phyloP scores from a whole-genome alignment of 2,797 vertebrate species.

The Nasua narica region DNA sequence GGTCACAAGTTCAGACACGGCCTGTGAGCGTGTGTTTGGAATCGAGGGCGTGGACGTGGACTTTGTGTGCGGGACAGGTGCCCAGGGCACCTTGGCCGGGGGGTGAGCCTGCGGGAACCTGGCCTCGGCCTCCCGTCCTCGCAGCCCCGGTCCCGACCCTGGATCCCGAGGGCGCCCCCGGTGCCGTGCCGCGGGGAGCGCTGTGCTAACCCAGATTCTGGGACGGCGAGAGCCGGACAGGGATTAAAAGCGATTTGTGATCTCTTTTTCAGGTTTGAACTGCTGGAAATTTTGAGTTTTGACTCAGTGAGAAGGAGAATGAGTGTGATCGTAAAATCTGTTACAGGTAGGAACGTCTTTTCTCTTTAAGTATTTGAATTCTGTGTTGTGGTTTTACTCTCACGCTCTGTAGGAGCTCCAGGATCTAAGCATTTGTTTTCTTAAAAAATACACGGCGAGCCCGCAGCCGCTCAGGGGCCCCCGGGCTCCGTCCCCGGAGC shows the following conservation, averaged over 20 bases:
- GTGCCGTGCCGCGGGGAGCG: neutral
- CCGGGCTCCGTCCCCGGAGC: accelerated
- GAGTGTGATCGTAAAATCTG: conserved; percentile 94
- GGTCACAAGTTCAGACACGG: neutral
- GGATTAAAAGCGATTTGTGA: neutral
- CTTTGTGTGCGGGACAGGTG: neutral
- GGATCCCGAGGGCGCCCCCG: neutral
- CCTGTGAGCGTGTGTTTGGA: neutral
- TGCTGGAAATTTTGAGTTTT: conserved; percentile 94
- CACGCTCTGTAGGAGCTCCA: neutral
- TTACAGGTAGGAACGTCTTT: conserved; percentile 84
- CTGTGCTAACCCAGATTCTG: neutral
- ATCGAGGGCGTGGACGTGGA: neutral
- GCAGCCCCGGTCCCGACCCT: no score
- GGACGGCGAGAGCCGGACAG: accelerated
- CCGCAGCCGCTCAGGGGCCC: accelerated
- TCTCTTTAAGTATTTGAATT: neutral
- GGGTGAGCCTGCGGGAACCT: neutral
- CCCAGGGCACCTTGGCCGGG: neutral
- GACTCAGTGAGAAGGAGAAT: conserved; percentile 96
- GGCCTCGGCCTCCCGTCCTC: neutral
- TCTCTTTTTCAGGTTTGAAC: conserved; percentile 88
- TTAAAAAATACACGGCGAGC: neutral
- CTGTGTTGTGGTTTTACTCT: accelerated
- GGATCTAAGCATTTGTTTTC: accelerated